Evolutionary conservation across 2,888 invertebrate species (phyloP).

Genomic region (Ormyrus thymus): DNA sequence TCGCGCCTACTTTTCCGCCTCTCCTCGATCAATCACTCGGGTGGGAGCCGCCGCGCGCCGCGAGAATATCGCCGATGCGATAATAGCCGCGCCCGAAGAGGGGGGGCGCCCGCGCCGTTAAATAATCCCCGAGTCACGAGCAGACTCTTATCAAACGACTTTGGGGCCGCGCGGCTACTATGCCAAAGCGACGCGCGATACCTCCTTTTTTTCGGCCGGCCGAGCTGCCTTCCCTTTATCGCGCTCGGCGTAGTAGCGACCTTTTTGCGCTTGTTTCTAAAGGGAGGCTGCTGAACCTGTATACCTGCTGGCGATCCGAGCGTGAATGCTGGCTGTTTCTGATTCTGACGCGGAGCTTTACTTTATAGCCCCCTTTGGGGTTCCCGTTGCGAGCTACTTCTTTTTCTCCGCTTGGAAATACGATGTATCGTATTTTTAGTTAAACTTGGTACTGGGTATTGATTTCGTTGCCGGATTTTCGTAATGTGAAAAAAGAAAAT

Average conservation of each 20-base stretch:
- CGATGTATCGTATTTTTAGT: no score
- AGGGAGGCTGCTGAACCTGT: no score
- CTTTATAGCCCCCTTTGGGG: no score
- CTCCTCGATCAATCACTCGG: constrained; percentile 45
- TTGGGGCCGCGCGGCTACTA: neutral
- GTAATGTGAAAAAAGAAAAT: no score
- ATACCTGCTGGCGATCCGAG: neutral
- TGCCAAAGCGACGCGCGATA: constrained; percentile 23
- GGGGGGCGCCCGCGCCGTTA: constrained; percentile 16
- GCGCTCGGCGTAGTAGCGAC: constrained; percentile 1
- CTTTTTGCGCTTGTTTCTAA: neutral
- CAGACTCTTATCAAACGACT: constrained; percentile 39
- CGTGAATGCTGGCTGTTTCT: neutral
- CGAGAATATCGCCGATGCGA: constrained; percentile 28
- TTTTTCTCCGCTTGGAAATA: no score
- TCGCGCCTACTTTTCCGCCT: constrained; percentile 48
- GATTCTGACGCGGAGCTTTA: no score
- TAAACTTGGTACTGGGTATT: no score
- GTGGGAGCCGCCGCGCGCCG: neutral
- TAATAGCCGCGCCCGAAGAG: constrained; percentile 46
- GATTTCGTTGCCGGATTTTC: no score
- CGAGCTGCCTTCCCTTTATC: neutral
- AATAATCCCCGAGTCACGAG: constrained; percentile 49
- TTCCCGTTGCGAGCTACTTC: no score
- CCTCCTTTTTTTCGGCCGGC: neutral